These are phyloP conservation scores for Syndactyla subalaris DNA, from an alignment of 2,797 vertebrate genomes.

Conservation along the genomic window DNA sequence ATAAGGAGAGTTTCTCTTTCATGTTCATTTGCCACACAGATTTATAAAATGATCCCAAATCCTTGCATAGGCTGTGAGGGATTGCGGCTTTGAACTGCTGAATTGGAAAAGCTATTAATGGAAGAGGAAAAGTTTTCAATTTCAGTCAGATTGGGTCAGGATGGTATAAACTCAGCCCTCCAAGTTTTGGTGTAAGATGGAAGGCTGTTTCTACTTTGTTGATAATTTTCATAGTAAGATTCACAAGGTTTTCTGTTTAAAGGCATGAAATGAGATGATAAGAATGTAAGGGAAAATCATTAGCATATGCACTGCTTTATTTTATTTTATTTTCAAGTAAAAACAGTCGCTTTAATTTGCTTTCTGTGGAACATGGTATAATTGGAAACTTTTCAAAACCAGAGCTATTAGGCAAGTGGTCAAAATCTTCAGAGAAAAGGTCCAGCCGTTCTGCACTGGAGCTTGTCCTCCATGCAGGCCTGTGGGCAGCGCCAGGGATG, in stretches of 20 bases:
- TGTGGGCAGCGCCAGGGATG: not conserved
- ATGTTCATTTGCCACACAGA: slow-evolving; percentile 59
- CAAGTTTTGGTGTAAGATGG: slow-evolving; percentile 42
- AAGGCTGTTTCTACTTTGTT: slow-evolving; percentile 48
- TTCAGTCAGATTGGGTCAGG: slow-evolving; percentile 51
- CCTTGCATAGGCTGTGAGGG: slow-evolving; percentile 53
- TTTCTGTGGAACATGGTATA: not conserved
- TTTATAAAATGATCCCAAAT: slow-evolving; percentile 68
- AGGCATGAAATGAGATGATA: slow-evolving; percentile 62
- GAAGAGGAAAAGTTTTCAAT: slow-evolving; percentile 50
- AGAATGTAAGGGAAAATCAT: slow-evolving; percentile 48
- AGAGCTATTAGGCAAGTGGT: slow-evolving; percentile 24
- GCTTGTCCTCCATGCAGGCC: not conserved
- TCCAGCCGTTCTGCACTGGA: not conserved
- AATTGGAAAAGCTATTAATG: slow-evolving; percentile 55
- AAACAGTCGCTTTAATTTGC: slow-evolving; percentile 58
- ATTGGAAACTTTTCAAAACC: slow-evolving; percentile 36
- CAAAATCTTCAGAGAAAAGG: slow-evolving; percentile 8
- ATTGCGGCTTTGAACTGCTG: slow-evolving; percentile 55
- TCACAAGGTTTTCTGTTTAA: slow-evolving; percentile 61
- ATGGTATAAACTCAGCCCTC: slow-evolving; percentile 40
- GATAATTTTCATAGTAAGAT: slow-evolving; percentile 49
- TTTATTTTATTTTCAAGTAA: not conserved
- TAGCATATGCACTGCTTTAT: slow-evolving; percentile 5
- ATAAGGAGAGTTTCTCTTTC: slow-evolving; percentile 32